These are phyloP conservation scores for Syrista parreyssii DNA, from an alignment of 2,888 invertebrate genomes.

Conservation along the genomic window DNA sequence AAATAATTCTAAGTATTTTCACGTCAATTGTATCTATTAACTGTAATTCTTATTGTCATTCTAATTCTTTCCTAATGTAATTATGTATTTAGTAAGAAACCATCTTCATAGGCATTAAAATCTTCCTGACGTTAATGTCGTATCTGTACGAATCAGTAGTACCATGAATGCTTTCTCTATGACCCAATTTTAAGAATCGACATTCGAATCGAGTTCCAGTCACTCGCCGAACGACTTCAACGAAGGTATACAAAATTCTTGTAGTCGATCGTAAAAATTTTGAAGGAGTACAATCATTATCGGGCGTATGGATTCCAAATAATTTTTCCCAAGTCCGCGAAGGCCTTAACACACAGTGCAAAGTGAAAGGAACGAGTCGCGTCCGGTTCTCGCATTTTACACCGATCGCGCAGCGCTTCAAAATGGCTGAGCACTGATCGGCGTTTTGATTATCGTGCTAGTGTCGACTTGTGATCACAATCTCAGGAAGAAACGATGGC, in stretches of 20 bases:
- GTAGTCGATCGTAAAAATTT: not conserved
- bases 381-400: conserved; percentile 33
- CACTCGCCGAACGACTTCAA: not conserved
- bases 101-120: not conserved
- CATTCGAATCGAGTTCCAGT: not conserved
- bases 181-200: not conserved
- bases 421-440: conserved; percentile 51
- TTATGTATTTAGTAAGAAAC: not conserved
- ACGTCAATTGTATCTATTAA: not conserved
- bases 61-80: not conserved
- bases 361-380: conserved; percentile 36
- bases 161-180: not conserved
- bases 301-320: not conserved
- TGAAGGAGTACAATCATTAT: not conserved
- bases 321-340: conserved; percentile 20
- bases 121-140: not conserved
- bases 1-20: not conserved
- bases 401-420: conserved; percentile 37
- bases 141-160: not conserved
- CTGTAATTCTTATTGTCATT: not conserved
- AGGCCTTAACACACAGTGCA: conserved; percentile 36
- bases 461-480: not conserved
- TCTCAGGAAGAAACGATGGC: conserved; percentile 10
- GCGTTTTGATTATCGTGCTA: not conserved
- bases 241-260: not conserved